phyloP scores from a whole-genome alignment of 2,888 invertebrate genomes.

The Callosobruchus maculatus region DNA sequence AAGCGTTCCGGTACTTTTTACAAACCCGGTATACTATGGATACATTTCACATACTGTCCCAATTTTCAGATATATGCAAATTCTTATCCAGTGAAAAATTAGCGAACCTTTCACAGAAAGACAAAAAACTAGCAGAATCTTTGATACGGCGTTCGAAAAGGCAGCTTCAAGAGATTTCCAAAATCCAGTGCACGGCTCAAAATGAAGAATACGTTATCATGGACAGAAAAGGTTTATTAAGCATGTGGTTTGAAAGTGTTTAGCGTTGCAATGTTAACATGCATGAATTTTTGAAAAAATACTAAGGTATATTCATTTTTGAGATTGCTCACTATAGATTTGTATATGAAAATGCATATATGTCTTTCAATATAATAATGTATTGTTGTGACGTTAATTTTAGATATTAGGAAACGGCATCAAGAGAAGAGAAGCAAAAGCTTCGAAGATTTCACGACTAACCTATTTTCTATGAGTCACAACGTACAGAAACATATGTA shows the following conservation, averaged over 20 bases:
- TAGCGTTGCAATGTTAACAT: neutral
- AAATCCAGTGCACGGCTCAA: conserved; percentile 17
- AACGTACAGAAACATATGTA: too few relatives aligned
- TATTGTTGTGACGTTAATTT: too few relatives aligned
- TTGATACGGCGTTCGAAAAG: conserved; percentile 28
- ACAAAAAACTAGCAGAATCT: conserved; percentile 23
- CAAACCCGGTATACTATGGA: too few relatives aligned
- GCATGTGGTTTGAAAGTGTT: neutral
- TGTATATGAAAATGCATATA: too few relatives aligned
- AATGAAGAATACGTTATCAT: conserved; percentile 31
- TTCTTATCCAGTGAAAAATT: conserved; percentile 27
- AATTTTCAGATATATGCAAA: conserved; percentile 29
- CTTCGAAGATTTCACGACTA: too few relatives aligned
- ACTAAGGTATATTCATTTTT: neutral
- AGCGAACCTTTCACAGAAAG: conserved; percentile 20
- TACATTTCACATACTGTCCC: neutral
- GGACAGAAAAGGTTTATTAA: conserved; percentile 22
- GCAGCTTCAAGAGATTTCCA: conserved; percentile 28
- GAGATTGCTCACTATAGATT: too few relatives aligned
- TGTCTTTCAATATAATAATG: too few relatives aligned
- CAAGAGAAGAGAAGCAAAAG: too few relatives aligned
- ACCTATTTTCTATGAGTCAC: too few relatives aligned
- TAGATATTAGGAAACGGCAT: too few relatives aligned
- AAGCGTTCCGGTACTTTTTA: too few relatives aligned
- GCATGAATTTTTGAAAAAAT: neutral